Evolutionary conservation across 2,113 vertebrate genomes (phyloP), one percentile per base, ranked within the genome.

Genomic region (Anolis carolinensis): DNA sequence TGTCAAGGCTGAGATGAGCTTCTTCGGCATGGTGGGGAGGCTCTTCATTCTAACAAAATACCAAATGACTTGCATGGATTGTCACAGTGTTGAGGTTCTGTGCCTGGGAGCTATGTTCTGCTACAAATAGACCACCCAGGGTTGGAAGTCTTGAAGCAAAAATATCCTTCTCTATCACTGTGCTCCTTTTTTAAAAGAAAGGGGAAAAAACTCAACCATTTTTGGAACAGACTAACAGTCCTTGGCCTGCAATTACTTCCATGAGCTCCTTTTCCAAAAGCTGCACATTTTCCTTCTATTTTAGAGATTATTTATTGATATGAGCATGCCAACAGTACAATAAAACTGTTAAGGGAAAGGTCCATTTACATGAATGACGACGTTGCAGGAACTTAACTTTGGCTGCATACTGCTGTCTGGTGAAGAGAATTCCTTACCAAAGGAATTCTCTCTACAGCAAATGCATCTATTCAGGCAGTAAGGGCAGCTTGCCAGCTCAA

Each of bases 1-100:
- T 96, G 94, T 96, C 86, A 93, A 95, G 92, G 94, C 89, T 91
- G 92, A 96, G 96, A 97, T 97, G 97, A 97, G 95, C 92, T 96
- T 89, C 93, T 92, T 97, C 95, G 95, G 95, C 91, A 95, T 93
- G 94, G 92, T 90, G 84, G 90, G 87, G 95, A 97, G 95, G 91
- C 89, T 96, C 83, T 92, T 93, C 93, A 93, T 96, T 97, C 97
- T 97, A 94, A 95, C 90, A 96, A 96, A 96, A 96, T 87, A 96
- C 93, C 95, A 97, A 95, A 96, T 97, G 94, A 96, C 96, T 94
- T 91, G 87, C 93, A 91, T 93, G 63, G 82, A 36, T 74, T 90
- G 89, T 94, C 92, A 92, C 95, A 86, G 93, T 92, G 93, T 92
- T 1, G 92, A 90, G 83, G 90, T 95, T 92, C 85, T 94, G 55